phyloP scores from a whole-genome alignment of 2,888 invertebrate genomes.

The Metacarcinus magister region DNA sequence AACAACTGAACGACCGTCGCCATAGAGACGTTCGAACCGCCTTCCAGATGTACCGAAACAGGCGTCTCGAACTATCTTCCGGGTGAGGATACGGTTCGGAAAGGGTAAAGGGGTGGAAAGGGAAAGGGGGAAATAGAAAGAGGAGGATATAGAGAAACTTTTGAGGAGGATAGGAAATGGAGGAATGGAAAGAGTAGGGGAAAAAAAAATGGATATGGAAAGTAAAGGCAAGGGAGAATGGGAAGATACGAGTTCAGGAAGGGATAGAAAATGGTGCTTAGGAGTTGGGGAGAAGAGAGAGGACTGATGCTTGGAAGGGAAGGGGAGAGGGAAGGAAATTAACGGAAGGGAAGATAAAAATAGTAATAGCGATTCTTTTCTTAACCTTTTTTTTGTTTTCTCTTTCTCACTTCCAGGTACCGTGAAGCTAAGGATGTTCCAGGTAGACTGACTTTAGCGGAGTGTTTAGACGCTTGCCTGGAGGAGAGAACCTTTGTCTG shows the following conservation, averaged over 20 bases:
- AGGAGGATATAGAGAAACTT: background rate
- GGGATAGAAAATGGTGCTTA: background rate
- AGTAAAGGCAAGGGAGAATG: background rate
- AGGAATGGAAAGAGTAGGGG: background rate
- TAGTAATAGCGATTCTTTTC: no score
- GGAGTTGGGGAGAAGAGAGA: background rate
- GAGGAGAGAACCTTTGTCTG: constrained; percentile 89
- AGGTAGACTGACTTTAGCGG: constrained; percentile 90
- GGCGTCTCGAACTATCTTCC: constrained; percentile 87
- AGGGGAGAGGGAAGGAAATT: background rate
- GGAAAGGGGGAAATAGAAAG: background rate
- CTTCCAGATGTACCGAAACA: constrained; percentile 94
- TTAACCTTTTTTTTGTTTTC: background rate
- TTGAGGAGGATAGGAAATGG: background rate
- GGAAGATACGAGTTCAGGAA: background rate
- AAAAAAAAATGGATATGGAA: background rate
- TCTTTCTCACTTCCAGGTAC: constrained; percentile 65
- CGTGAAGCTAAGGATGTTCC: constrained; percentile 53
- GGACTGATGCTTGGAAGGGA: background rate
- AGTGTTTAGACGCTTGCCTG: constrained; percentile 95
- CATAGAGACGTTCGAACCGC: constrained; percentile 89
- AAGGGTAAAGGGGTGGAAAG: background rate
- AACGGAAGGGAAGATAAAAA: background rate
- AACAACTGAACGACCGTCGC: constrained; percentile 81
- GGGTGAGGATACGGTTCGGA: constrained; percentile 69